Evolutionary conservation across 2,113 vertebrate species (phyloP).

Genomic region (Carassius gibelio): DNA sequence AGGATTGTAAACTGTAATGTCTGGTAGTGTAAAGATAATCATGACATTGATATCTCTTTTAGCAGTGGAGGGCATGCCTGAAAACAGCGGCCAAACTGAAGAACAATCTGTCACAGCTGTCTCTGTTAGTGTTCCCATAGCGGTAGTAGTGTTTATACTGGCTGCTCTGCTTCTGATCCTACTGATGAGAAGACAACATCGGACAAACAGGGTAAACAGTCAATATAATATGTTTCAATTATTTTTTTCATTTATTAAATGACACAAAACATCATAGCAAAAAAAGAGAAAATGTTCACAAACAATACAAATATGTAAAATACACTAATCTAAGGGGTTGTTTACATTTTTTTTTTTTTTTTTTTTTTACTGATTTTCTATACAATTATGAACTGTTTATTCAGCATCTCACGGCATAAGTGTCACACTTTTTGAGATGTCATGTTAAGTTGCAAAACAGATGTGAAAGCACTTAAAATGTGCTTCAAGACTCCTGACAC

Average conservation of each 20-base stretch:
- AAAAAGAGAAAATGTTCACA: background rate
- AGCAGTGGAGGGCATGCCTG: accelerated
- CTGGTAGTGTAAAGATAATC: background rate
- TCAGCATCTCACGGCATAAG: background rate
- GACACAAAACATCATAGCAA: background rate
- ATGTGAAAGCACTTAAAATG: background rate
- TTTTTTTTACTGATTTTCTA: background rate
- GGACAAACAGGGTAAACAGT: background rate
- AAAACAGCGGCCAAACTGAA: no score
- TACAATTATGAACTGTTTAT: background rate
- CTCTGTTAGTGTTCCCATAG: constrained; percentile 15
- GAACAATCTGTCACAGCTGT: background rate
- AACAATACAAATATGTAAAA: background rate
- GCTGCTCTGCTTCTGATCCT: background rate
- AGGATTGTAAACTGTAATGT: background rate
- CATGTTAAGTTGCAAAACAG: background rate
- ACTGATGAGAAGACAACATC: background rate
- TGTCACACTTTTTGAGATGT: background rate
- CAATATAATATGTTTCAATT: background rate
- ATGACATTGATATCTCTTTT: constrained; percentile 7
- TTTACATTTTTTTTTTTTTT: background rate
- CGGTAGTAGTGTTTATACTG: background rate
- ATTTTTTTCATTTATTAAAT: background rate
- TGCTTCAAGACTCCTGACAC: background rate
- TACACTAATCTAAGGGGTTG: background rate